These are phyloP conservation scores for Notothenia rossii DNA, from an alignment of 2,113 vertebrate genomes.

Conservation along the genomic window DNA sequence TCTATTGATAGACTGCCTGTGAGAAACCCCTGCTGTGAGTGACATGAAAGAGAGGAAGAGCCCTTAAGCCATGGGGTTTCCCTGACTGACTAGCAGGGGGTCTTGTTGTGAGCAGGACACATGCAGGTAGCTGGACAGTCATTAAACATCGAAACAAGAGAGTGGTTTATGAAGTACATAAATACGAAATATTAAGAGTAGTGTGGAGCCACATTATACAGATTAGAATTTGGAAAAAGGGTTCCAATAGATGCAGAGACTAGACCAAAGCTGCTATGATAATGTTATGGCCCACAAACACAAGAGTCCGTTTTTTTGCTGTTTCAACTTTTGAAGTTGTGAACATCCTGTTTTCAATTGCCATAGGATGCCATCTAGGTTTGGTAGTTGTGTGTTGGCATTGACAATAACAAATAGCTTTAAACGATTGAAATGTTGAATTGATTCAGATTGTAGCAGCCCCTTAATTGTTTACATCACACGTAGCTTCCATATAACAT, in stretches of 20 bases:
- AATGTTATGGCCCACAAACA: neutral
- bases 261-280: neutral
- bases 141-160: constrained; percentile 20
- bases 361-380: too few species aligned
- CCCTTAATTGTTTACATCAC: too few species aligned
- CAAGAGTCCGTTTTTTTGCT: neutral
- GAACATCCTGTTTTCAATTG: too few species aligned
- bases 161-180: neutral
- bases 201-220: neutral
- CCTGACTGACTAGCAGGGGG: constrained; percentile 13
- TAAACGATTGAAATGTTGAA: too few species aligned
- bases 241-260: neutral
- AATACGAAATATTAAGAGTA: neutral
- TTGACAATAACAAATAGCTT: too few species aligned
- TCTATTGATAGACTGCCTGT: neutral
- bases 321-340: too few species aligned
- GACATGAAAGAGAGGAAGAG: constrained; percentile 16
- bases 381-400: too few species aligned
- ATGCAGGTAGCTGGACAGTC: constrained; percentile 29
- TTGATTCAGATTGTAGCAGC: too few species aligned
- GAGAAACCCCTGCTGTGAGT: constrained; percentile 18
- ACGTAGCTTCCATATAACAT: neutral
- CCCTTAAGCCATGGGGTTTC: constrained; percentile 1
- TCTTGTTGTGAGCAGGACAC: constrained; percentile 20
- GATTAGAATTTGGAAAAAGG: neutral